These are phyloP conservation scores for Microplitis deprimator DNA, from an alignment of 2,888 invertebrate genomes.

Conservation along the genomic window DNA sequence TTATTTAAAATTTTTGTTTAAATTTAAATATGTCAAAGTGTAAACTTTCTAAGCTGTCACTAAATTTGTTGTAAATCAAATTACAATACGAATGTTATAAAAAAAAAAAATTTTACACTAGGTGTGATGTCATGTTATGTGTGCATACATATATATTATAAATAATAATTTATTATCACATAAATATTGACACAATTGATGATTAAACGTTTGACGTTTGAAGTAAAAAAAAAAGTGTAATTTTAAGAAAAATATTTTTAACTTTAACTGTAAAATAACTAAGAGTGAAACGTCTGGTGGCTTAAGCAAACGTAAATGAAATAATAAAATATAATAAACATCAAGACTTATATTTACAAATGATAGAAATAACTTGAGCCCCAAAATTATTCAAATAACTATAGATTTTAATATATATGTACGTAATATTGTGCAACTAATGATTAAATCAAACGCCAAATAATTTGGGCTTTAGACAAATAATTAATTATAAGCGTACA, in stretches of 20 bases:
- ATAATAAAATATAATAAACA: constrained; percentile 5
- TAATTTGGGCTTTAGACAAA: constrained; percentile 16
- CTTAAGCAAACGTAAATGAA: neutral
- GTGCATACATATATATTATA: neutral
- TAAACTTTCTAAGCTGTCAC: neutral
- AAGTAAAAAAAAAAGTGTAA: neutral
- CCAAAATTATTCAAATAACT: constrained; percentile 39
- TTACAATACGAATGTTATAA: neutral
- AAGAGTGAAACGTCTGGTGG: neutral
- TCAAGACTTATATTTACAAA: constrained; percentile 20
- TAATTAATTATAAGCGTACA: neutral
- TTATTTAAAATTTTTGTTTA: neutral
- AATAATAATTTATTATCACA: neutral
- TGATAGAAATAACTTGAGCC: constrained; percentile 48
- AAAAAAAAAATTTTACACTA: neutral
- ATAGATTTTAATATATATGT: constrained; percentile 26
- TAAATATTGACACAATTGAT: neutral
- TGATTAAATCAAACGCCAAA: constrained; percentile 30
- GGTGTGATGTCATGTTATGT: neutral
- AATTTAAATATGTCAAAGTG: neutral
- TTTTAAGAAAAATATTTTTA: neutral
- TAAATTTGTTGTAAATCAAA: neutral
- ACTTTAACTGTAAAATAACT: neutral
- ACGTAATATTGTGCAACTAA: constrained; percentile 47
- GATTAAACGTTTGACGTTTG: neutral